phyloP scores from a whole-genome alignment of 1,140 invertebrate genomes.

The Drosophila pachea region DNA sequence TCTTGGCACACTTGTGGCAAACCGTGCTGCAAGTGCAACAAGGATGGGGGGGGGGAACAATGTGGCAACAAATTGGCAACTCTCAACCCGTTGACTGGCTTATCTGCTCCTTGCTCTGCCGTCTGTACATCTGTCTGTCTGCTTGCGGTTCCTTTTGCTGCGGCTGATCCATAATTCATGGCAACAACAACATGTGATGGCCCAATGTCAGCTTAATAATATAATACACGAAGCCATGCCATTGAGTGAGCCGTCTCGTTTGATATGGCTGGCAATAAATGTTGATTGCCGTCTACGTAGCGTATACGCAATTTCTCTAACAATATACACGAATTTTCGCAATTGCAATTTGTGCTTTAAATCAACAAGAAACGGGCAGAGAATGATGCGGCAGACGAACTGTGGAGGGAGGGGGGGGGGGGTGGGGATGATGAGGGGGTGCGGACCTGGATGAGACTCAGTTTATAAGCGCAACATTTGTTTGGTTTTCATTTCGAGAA shows the following conservation, averaged over 20 bases:
- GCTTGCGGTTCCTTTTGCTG: constrained; percentile 11
- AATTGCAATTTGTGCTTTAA: constrained; percentile 71
- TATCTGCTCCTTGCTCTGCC: constrained; percentile 20
- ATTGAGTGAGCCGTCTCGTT: neutral
- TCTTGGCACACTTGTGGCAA: too few relatives aligned
- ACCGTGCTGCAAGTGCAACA: too few relatives aligned
- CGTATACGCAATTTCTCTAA: constrained; percentile 40
- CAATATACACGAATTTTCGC: constrained; percentile 38
- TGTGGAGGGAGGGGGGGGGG: constrained; percentile 3
- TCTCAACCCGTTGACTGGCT: constrained; percentile 39
- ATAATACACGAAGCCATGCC: constrained; percentile 35
- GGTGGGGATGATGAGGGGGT: neutral
- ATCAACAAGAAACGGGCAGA: constrained; percentile 64
- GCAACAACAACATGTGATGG: constrained; percentile 24
- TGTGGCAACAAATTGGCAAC: constrained; percentile 43
- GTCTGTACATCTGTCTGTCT: constrained; percentile 1
- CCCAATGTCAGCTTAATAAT: constrained; percentile 62
- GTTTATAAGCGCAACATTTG: constrained; percentile 62
- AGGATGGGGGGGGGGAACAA: constrained; percentile 23
- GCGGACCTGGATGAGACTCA: constrained; percentile 4
- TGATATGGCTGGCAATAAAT: constrained; percentile 37
- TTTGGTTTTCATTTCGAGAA: constrained; percentile 72
- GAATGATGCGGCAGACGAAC: too few relatives aligned
- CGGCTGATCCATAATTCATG: constrained; percentile 51
- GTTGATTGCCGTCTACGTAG: constrained; percentile 39